A percentile compares a stretch with the other conserved stretches of the same genome.
These are phyloP conservation scores for Chrysina gloriosa DNA, from an alignment of 2,888 invertebrate genomes.

Conservation along the genomic window DNA sequence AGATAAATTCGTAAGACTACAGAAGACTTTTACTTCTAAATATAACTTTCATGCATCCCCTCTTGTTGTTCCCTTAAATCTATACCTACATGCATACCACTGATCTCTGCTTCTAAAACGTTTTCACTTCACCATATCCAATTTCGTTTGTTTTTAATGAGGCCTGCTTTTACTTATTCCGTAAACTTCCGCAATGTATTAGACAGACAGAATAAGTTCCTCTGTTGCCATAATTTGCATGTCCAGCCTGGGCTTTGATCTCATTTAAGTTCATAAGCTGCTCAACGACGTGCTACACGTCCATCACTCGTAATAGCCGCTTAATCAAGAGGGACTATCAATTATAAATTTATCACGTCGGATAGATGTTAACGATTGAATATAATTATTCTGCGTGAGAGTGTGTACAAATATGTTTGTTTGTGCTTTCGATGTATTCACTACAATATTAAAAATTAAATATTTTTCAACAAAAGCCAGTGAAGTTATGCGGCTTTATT, in stretches of 20 bases:
- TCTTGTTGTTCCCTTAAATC: too few relatives aligned
- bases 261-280: conserved; percentile 13
- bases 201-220: not conserved
- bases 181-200: not conserved
- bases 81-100: too few relatives aligned
- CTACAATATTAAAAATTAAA: too few relatives aligned
- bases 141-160: not conserved
- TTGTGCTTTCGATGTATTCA: too few relatives aligned
- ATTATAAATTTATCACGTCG: not conserved
- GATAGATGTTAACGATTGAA: not conserved
- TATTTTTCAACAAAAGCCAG: too few relatives aligned
- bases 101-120: too few relatives aligned
- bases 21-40: too few relatives aligned
- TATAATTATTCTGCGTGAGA: not conserved
- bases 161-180: not conserved
- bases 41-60: too few relatives aligned
- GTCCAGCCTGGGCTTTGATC: not conserved
- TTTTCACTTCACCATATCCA: too few relatives aligned
- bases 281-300: conserved; percentile 3
- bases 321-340: not conserved
- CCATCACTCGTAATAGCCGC: not conserved
- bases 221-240: not conserved
- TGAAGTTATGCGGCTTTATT: too few relatives aligned
- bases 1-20: too few relatives aligned
- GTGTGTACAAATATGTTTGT: too few relatives aligned